Percentiles rank a stretch among this genome's conserved stretches.
These are phyloP conservation scores for Eupelmus urozonus DNA, from an alignment of 2,888 invertebrate species.

Conservation along the genomic window DNA sequence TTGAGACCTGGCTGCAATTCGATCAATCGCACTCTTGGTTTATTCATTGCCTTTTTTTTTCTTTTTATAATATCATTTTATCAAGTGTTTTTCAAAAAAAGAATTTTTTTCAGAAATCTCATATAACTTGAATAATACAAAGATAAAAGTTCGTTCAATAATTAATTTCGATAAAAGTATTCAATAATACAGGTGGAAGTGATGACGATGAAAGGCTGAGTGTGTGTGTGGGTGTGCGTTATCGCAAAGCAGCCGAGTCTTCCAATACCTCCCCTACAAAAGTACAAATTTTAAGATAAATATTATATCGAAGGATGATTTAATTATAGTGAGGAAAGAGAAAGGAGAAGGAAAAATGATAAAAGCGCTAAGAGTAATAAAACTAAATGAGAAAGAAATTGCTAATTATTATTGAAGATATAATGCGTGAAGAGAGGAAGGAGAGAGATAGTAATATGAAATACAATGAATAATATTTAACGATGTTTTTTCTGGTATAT, in stretches of 20 bases:
- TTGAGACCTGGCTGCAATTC: constrained; percentile 68
- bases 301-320: constrained; percentile 72
- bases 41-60: background rate
- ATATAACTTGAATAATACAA: no score
- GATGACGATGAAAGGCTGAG: constrained; percentile 47
- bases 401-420: constrained; percentile 68
- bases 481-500: constrained; percentile 74
- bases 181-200: no score
- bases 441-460: constrained; percentile 65
- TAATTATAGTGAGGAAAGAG: constrained; percentile 65
- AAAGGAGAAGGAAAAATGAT: constrained; percentile 59
- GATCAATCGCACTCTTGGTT: constrained; percentile 40
- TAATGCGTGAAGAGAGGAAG: constrained; percentile 20
- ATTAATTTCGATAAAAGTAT: no score
- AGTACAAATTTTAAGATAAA: constrained; percentile 77
- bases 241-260: constrained; percentile 70
- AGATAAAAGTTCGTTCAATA: no score
- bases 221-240: constrained; percentile 67
- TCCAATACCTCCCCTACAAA: constrained; percentile 75
- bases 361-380: constrained; percentile 57
- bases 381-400: constrained; percentile 63
- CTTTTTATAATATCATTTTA: no score
- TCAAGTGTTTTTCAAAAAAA: no score
- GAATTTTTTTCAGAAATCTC: no score
- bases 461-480: constrained; percentile 72